Conservation (phyloP, 2,113 vertebrate species). For the Macaca nemestrina region DNA sequence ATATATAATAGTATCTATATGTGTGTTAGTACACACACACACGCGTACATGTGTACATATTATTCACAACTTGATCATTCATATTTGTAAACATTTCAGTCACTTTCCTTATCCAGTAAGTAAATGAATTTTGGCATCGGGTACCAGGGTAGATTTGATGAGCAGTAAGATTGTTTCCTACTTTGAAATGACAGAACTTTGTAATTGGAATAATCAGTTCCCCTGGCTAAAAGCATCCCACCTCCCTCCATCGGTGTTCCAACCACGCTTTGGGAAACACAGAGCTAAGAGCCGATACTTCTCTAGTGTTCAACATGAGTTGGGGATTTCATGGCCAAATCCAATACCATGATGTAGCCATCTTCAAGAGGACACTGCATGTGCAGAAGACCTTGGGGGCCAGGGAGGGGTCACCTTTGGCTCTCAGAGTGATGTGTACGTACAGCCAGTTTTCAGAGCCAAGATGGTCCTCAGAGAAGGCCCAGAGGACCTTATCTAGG, state of each 20-base stretch:
- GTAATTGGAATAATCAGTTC: neutral
- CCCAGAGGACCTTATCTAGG: neutral
- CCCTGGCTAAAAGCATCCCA: neutral
- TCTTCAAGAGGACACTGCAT: neutral
- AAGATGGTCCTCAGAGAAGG: neutral
- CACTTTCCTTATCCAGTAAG: neutral
- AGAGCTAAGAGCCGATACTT: no score
- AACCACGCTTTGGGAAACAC: neutral
- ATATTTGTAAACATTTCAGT: neutral
- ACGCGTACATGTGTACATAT: neutral
- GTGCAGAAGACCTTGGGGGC: neutral
- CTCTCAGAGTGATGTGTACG: neutral
- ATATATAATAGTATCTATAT: neutral
- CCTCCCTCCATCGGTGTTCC: neutral
- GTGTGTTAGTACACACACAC: neutral
- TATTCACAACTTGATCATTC: neutral
- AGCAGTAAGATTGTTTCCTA: neutral
- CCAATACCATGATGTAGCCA: fast-evolving
- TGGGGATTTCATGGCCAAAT: no score
- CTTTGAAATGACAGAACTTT: neutral
- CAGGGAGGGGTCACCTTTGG: neutral
- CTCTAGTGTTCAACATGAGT: no score
- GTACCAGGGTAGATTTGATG: neutral
- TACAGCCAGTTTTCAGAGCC: neutral
- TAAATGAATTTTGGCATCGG: neutral